phyloP scores from a whole-genome alignment of 2,888 invertebrate species.

The Calliscelio sp. region DNA sequence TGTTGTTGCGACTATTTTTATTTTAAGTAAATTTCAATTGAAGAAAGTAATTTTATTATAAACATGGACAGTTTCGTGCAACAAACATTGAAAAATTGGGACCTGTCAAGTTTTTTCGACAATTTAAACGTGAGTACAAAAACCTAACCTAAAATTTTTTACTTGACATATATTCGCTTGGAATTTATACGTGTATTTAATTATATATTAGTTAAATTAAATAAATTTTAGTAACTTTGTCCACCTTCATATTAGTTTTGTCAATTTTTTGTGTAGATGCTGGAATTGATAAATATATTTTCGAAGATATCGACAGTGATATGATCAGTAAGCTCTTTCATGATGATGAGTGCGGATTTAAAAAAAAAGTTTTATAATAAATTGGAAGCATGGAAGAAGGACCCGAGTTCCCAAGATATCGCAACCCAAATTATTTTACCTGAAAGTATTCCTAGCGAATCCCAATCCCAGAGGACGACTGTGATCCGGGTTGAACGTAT shows the following conservation, averaged over 20 bases:
- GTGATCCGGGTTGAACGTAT: constrained; percentile 34
- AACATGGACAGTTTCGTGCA: constrained; percentile 19
- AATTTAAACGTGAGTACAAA: constrained; percentile 26
- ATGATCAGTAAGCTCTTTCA: constrained; percentile 46
- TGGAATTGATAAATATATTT: constrained; percentile 53
- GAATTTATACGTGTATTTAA: not conserved
- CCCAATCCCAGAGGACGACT: constrained; percentile 11
- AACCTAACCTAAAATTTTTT: constrained; percentile 16
- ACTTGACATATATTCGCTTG: no score
- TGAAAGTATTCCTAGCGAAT: constrained; percentile 12
- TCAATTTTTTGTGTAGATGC: constrained; percentile 41
- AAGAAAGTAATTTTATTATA: not conserved
- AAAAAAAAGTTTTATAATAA: constrained; percentile 46
- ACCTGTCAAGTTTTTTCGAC: constrained; percentile 26
- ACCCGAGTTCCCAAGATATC: constrained; percentile 8
- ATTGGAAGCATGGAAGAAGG: constrained; percentile 46
- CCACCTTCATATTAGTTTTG: constrained; percentile 28
- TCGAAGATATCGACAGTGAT: constrained; percentile 45
- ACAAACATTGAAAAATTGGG: constrained; percentile 16
- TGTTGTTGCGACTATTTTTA: no score
- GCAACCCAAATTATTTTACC: constrained; percentile 8
- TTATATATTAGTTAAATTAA: constrained; percentile 25
- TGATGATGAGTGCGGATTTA: constrained; percentile 45
- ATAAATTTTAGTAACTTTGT: constrained; percentile 17
- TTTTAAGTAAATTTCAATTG: no score